Evolutionary conservation across 1,140 invertebrate species (phyloP).

Genomic region (Drosophila pectinifera): DNA sequence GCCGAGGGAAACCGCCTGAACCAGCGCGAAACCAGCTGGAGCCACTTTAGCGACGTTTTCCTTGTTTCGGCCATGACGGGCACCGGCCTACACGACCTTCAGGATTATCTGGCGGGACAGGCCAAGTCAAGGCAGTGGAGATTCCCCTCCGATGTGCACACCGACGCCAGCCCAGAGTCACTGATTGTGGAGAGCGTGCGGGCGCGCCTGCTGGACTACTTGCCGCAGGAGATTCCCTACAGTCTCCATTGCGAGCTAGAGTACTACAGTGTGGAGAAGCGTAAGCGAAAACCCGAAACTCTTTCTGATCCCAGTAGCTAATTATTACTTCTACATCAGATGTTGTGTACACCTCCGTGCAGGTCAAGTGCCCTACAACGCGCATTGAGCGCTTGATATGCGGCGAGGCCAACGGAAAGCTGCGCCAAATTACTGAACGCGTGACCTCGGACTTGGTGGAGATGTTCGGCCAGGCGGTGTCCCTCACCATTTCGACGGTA

Average conservation of each 20-base stretch:
- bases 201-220: constrained; percentile 91
- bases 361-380: constrained; percentile 87
- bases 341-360: constrained; percentile 87
- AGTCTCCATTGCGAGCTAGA: constrained; percentile 88
- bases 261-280: constrained; percentile 87
- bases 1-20: constrained; percentile 31
- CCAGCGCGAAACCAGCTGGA: constrained; percentile 87
- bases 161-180: constrained; percentile 89
- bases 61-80: constrained; percentile 93
- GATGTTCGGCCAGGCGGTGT: constrained; percentile 82
- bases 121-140: constrained; percentile 89
- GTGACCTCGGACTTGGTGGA: constrained; percentile 85
- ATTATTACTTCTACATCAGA: constrained; percentile 79
- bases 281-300: constrained; percentile 58
- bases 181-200: constrained; percentile 90
- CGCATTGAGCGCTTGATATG: constrained; percentile 88
- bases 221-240: constrained; percentile 94
- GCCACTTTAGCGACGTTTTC: constrained; percentile 93
- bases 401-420: constrained; percentile 88
- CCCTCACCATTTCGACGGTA: constrained; percentile 78
- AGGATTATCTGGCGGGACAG: constrained; percentile 89
- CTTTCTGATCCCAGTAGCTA: background rate
- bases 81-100: constrained; percentile 91
- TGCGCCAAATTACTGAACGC: constrained; percentile 88
- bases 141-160: constrained; percentile 88